These are phyloP conservation scores for Nyctibius grandis DNA, from an alignment of 2,797 vertebrate species.

Conservation along the genomic window DNA sequence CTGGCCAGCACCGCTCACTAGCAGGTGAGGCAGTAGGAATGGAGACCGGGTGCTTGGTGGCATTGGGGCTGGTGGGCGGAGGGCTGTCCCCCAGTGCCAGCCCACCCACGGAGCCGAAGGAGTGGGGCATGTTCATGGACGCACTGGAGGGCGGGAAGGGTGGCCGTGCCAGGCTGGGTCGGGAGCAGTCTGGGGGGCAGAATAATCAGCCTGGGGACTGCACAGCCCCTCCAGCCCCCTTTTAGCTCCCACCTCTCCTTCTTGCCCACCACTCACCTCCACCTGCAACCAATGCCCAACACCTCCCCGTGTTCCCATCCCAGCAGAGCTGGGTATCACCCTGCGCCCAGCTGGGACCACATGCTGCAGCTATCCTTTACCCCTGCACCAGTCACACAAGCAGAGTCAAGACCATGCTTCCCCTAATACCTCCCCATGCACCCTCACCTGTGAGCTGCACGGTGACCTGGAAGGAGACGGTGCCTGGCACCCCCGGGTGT, in stretches of 20 bases:
- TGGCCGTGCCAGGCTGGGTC: constrained; percentile 80
- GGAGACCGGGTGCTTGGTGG: constrained; percentile 62
- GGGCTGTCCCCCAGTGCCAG: constrained; percentile 81
- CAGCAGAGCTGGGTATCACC: neutral
- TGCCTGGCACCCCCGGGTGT: constrained; percentile 75
- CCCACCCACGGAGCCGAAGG: constrained; percentile 84
- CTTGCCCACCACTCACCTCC: neutral
- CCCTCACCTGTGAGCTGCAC: constrained; percentile 91
- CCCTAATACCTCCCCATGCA: too few relatives aligned
- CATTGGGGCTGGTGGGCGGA: constrained; percentile 57
- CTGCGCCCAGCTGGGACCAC: neutral
- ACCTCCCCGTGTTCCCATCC: neutral
- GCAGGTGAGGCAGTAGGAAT: neutral
- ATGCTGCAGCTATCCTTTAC: neutral
- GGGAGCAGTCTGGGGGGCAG: constrained; percentile 84
- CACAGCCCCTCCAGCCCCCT: neutral
- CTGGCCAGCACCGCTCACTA: constrained; percentile 83
- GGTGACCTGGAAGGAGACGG: constrained; percentile 88
- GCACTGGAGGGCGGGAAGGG: constrained; percentile 71
- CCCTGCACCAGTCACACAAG: neutral
- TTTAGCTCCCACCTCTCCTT: neutral
- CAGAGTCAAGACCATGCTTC: neutral
- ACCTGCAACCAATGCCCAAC: neutral
- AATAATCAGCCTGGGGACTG: neutral
- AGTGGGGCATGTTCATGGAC: constrained; percentile 95